Percentiles rank a stretch among this genome's conserved stretches.
These are phyloP conservation scores for Listronotus bonariensis DNA, from an alignment of 1,140 invertebrate species.

Conservation along the genomic window DNA sequence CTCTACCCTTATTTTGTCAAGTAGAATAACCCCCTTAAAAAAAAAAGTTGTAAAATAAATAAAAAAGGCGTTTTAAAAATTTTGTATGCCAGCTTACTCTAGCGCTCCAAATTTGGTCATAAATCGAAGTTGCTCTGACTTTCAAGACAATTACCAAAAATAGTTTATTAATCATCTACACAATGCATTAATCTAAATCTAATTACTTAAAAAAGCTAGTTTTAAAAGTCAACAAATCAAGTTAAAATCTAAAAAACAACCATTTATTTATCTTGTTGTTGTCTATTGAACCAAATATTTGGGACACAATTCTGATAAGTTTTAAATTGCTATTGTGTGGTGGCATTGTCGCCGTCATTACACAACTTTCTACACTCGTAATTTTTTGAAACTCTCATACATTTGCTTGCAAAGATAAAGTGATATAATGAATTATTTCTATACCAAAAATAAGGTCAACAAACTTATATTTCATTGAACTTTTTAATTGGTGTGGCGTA, in stretches of 20 bases:
- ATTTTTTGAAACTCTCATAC: constrained; percentile 16
- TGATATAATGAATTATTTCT: constrained; percentile 10
- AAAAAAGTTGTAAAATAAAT: too few relatives aligned
- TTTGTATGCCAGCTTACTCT: too few relatives aligned
- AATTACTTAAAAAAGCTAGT: too few relatives aligned
- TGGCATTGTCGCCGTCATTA: neutral
- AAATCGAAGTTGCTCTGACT: too few relatives aligned
- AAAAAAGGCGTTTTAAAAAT: too few relatives aligned
- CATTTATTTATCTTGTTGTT: constrained; percentile 16
- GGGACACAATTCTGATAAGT: constrained; percentile 18
- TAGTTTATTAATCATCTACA: too few relatives aligned
- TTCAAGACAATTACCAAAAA: too few relatives aligned
- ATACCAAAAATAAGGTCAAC: constrained; percentile 27
- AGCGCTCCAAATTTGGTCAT: too few relatives aligned
- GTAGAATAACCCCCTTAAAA: too few relatives aligned
- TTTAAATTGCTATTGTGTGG: constrained; percentile 18
- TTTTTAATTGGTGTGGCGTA: constrained; percentile 2
- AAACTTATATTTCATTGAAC: constrained; percentile 20
- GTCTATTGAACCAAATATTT: constrained; percentile 6
- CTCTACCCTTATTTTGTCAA: too few relatives aligned
- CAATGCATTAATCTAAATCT: too few relatives aligned
- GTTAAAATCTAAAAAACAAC: neutral
- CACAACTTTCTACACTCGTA: constrained; percentile 5
- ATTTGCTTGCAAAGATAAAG: constrained; percentile 22
- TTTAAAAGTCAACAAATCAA: too few relatives aligned